Evolutionary conservation across 2,888 invertebrate genomes (phyloP).

Genomic region (Aproaerema taeniolella): DNA sequence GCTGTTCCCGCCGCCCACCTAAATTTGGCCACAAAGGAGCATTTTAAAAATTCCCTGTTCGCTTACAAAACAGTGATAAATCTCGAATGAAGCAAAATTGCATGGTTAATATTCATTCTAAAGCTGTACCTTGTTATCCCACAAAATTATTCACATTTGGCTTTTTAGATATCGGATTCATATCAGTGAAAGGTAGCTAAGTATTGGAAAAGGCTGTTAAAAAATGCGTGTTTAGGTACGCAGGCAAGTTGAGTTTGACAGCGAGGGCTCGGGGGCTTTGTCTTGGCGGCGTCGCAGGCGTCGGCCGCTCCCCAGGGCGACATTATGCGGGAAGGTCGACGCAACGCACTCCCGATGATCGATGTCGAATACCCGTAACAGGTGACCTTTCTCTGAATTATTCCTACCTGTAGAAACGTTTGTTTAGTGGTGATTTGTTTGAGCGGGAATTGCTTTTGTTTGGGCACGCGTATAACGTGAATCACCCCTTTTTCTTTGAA

Average conservation of each 20-base stretch:
- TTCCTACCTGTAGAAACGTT: slow-evolving; percentile 72
- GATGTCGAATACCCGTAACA: slow-evolving; percentile 73
- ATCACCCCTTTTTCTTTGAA: slow-evolving; percentile 40
- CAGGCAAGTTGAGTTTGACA: slow-evolving; percentile 57
- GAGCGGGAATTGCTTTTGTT: slow-evolving; percentile 55
- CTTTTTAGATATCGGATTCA: slow-evolving; percentile 52
- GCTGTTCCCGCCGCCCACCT: slow-evolving; percentile 42
- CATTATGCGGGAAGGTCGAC: slow-evolving; percentile 68
- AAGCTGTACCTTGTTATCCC: slow-evolving; percentile 37
- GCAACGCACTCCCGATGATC: slow-evolving; percentile 73
- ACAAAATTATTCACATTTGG: slow-evolving; percentile 59
- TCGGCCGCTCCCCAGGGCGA: slow-evolving; percentile 58
- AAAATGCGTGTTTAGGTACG: slow-evolving; percentile 47
- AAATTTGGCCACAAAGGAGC: slow-evolving; percentile 58
- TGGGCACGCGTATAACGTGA: slow-evolving; percentile 33
- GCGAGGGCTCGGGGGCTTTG: slow-evolving; percentile 52
- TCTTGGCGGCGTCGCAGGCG: slow-evolving; percentile 55
- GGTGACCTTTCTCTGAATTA: slow-evolving; percentile 75
- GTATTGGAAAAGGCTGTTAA: slow-evolving; percentile 37
- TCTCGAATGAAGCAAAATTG: slow-evolving; percentile 65
- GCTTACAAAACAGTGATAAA: slow-evolving; percentile 59
- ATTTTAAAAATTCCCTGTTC: slow-evolving; percentile 57
- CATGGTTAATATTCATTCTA: slow-evolving; percentile 67
- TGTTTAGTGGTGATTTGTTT: slow-evolving; percentile 73
- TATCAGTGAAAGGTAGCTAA: no score